Evolutionary conservation across 2,113 vertebrate genomes (phyloP), one percentile per base, ranked within the genome.

Genomic region (Paramormyrops kingsleyae): DNA sequence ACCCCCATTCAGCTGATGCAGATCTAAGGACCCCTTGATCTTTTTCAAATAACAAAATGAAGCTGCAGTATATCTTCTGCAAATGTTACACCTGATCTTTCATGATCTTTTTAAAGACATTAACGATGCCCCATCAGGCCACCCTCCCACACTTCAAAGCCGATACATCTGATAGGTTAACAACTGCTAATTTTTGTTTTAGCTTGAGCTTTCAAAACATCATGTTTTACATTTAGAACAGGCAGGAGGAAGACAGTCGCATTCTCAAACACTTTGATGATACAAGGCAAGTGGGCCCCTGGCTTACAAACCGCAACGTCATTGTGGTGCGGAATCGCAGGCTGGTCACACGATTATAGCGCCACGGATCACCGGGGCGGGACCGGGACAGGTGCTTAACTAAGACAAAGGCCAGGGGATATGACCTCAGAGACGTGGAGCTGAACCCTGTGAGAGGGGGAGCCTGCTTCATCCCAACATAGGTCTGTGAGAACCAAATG

Each of bases 381-480:
- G 53, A 56, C 53, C 19, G 19, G 10, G 49, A 88, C 44, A 47
- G 62, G 46, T 49, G 24, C 49, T 89, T 84, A 91, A 89, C 88
- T 10, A 35, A 62, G 84, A 86, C 62, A 3, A 59, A 31, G 83
- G 62, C 21, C 59, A 19, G 56, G 35, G 49, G 27, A 24, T 21
- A 21, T 1, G 27, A 59, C 35, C 56, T 15, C 66, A 70, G 90
- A n/a, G 6, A 10, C 52, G 1, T 49, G 19, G n/a, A 21, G 56
- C 80, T 89, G 44, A 24, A 62, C 50, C 13, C 52, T 42, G 27
- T 13, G 21, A 59, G 44, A 39, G 24, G 49, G 89, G 50, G 83
- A 89, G 46, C 66, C 50, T 66, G 83, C 89, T 92, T 92, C 87
- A 88, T 21, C 91, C 91, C 89, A 87, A 86, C 83, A 84, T 24